Evolutionary conservation across 2,888 invertebrate species (phyloP), one percentile per base, ranked within the genome.

Genomic region (Drosophila trichaetosa): DNA sequence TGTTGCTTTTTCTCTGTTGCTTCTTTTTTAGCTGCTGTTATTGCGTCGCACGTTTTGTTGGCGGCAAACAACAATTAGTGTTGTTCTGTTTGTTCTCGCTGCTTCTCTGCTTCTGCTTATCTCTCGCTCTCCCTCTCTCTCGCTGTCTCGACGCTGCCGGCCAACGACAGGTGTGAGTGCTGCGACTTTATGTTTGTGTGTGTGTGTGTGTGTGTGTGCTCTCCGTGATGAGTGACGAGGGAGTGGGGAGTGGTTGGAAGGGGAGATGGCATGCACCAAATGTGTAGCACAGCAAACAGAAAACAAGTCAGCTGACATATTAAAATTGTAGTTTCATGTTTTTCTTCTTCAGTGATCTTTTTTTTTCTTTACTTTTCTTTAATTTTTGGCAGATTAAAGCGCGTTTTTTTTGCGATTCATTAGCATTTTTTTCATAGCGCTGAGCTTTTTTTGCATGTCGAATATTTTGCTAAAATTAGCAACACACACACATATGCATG

Each of bases 301-400:
- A 83, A 76, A 76, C 80, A 72, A 85, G 89, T 87, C 89, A 85
- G 85, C 85, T 85, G 89, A 85, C 87, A 69, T 69, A 38, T 76
- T 68, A 75, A 76, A 64, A 64, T 60, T 72, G 40, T 76, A 80
- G 80, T 76, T 79, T 69, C 42, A 66, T 74, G 51, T 29, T 49
- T 27, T 21, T 59, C 51, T 52, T 69, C 46, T 36, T 38, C 38
- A 2, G 4, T 24, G n/a, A 21, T 11, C 13, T 24, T 13, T 33
- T 16, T 27, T 24, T 36, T 29, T 40, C 11, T 54, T 2, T 24
- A 31, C n/a, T 51, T 34, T 48, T 51, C 57, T 57, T 53, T 34
- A 57, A 51, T 65, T 51, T 31, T 51, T 27, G 27, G 34, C 76
- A 72, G 65, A 76, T 57, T 58, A 62, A 68, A 78, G 65, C 69